Percentiles rank a stretch among this genome's conserved stretches.
phyloP scores from a whole-genome alignment of 2,113 vertebrate species.

The Sialia sialis region DNA sequence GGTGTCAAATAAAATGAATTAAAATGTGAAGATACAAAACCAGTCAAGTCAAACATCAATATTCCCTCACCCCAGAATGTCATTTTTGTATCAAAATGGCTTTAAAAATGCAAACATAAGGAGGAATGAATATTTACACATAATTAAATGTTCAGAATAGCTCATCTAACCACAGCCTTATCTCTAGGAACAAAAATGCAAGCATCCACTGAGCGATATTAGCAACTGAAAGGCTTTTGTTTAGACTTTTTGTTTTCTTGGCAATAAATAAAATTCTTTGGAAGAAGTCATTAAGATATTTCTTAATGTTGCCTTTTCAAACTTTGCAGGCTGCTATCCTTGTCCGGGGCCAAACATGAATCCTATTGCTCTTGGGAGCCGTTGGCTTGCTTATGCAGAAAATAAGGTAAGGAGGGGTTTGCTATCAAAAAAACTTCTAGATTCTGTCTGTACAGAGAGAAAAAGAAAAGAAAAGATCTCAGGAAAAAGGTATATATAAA shows the following conservation, averaged over 20 bases:
- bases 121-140: slow-evolving; percentile 38
- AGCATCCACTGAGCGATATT: slow-evolving; percentile 43
- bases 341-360: slow-evolving; percentile 97
- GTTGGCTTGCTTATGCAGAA: slow-evolving; percentile 97
- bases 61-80: neutral
- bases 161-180: slow-evolving; percentile 49
- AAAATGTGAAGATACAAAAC: neutral
- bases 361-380: slow-evolving; percentile 91
- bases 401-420: slow-evolving; percentile 85
- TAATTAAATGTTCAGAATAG: slow-evolving; percentile 59
- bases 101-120: slow-evolving; percentile 5
- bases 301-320: slow-evolving; percentile 52
- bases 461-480: neutral
- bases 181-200: slow-evolving; percentile 53
- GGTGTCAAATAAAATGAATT: neutral
- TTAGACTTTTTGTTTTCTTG: slow-evolving; percentile 60
- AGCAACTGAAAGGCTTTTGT: slow-evolving; percentile 31
- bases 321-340: slow-evolving; percentile 90
- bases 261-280: slow-evolving; percentile 22
- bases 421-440: neutral
- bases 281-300: slow-evolving; percentile 27
- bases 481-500: neutral
- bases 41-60: neutral
- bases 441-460: rapidly evolving
- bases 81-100: neutral